phyloP scores from a whole-genome alignment of 2,113 vertebrate species.

The Gymnocephalus cernua region DNA sequence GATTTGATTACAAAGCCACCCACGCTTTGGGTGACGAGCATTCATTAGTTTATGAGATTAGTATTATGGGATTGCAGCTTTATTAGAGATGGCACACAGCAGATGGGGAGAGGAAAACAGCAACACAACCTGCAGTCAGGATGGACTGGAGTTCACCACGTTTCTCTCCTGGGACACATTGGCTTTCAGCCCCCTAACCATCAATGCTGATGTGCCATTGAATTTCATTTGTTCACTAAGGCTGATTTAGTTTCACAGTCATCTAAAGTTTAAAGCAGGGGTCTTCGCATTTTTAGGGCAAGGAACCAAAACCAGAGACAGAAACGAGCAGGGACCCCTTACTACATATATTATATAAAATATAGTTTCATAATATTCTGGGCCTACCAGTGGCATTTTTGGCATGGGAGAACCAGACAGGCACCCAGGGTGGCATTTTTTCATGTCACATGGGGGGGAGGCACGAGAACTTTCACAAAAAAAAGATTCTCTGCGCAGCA shows the following conservation, averaged over 20 bases:
- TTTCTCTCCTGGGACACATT: not conserved
- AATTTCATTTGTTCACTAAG: not conserved
- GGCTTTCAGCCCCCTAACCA: not conserved
- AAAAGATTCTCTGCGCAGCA: too few relatives aligned
- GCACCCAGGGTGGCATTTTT: too few relatives aligned
- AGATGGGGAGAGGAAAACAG: not conserved
- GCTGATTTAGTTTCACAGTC: not conserved
- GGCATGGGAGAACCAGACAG: too few relatives aligned
- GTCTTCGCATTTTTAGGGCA: too few relatives aligned
- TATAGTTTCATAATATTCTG: too few relatives aligned
- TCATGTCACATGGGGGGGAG: too few relatives aligned
- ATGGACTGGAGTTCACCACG: not conserved
- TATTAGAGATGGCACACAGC: constrained; percentile 22
- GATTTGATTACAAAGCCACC: constrained; percentile 48
- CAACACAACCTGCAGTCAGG: not conserved
- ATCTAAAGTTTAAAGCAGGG: too few relatives aligned
- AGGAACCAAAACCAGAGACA: too few relatives aligned
- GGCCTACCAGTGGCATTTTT: too few relatives aligned
- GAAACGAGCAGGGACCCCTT: too few relatives aligned
- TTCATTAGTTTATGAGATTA: constrained; percentile 49
- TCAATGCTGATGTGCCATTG: not conserved
- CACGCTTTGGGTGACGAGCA: not conserved
- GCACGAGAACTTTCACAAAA: too few relatives aligned
- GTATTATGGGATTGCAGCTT: constrained; percentile 37
- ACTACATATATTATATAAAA: too few relatives aligned